Base-by-base conservation (phyloP, 2,888 invertebrate genomes). In the Cyclophora punctaria region DNA sequence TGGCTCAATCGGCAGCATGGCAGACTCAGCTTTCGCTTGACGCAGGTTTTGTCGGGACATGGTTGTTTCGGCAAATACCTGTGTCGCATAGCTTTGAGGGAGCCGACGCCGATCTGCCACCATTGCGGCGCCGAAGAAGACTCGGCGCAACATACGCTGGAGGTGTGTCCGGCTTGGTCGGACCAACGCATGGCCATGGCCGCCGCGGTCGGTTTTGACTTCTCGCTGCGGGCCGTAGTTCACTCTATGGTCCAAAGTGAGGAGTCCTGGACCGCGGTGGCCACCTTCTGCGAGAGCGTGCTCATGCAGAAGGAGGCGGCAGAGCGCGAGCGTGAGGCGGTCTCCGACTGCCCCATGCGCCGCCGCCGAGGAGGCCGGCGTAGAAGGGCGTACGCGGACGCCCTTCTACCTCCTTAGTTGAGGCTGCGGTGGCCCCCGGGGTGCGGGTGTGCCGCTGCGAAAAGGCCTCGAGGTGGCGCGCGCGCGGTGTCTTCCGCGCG, bases 21-120 rank as follows among this genome's bases (percentile, higher is more conserved):
- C 7, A 20, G 20, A 3, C 20, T 7, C 7, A 44, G 7, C 7
- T 44, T 4, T 5, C 35, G 35, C 34, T n/a, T 34, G 35, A 34
- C 6, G 7, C 35, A 34, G 35, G 41, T 41, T 3, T 5, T 45
- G 5, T 5, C 45, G 3, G 42, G 42, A 3, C 42, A 42, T 7
- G 42, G 42, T 5, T 49, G 44, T 46, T 48, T 48, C 20, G 48
- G 48, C n/a, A 40, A 41, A 34, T 48, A 46, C 34, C 51, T 48
- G 44, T 35, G 5, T 7, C 41, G 35, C 3, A 44, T 50, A 7
- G 50, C 47, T 7, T n/a, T 47, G 3, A 44, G 47, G 33, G 50
- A 50, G 6, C 35, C 41, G 45, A 44, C 1, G 20, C 5, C 45
- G 5, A 2, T 1, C 5, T 50, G 47, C 47, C 50, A 50, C 34